Evolutionary conservation across 2,113 vertebrate genomes (phyloP).

Genomic region (Gorsachius goisagi): DNA sequence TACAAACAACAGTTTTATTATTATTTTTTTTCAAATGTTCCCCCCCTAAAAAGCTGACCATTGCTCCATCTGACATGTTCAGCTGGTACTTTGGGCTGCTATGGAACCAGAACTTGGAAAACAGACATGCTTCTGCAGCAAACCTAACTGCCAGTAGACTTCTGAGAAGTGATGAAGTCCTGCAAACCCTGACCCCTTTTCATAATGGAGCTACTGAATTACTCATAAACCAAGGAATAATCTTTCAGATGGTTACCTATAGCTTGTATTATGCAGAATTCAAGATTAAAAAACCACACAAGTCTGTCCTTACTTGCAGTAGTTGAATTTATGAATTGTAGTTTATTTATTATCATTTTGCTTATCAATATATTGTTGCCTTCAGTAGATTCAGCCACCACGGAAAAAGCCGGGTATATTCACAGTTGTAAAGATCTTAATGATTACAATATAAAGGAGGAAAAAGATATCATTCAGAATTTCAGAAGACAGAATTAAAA

Average conservation of each 20-base stretch:
- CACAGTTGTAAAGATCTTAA: neutral
- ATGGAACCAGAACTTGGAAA: neutral
- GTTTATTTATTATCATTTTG: neutral
- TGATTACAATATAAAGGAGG: neutral
- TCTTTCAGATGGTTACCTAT: neutral
- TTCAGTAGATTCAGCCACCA: neutral
- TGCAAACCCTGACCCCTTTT: neutral
- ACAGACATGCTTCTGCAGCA: neutral
- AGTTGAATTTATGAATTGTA: neutral
- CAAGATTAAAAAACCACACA: neutral
- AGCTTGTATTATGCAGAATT: neutral
- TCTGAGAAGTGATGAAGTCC: neutral
- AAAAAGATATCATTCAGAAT: neutral
- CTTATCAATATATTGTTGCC: neutral
- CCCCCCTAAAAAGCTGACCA: rapidly evolving
- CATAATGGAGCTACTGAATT: neutral
- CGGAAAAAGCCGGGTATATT: neutral
- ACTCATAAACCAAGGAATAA: neutral
- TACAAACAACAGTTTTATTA: neutral
- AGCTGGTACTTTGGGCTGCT: neutral
- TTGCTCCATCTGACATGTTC: rapidly evolving
- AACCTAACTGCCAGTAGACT: neutral
- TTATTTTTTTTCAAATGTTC: neutral
- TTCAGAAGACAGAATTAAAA: neutral
- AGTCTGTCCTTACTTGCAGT: neutral